Evolutionary conservation across 2,113 vertebrate species (phyloP).

Genomic region (Aphelocoma coerulescens): DNA sequence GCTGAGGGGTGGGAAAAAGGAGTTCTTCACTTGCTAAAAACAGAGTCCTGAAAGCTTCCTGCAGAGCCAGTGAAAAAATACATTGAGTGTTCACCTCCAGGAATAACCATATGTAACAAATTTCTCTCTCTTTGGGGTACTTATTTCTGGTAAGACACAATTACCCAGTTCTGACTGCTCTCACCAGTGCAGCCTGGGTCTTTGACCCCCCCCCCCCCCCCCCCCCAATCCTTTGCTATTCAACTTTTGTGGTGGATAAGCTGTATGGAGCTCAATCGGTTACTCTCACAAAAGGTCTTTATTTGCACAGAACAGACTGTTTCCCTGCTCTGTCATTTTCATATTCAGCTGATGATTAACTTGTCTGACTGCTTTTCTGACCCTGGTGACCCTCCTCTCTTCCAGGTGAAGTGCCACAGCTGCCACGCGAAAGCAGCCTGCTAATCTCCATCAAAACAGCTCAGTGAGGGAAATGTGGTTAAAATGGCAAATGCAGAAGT

Average conservation of each 20-base stretch:
- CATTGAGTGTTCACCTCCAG: background rate
- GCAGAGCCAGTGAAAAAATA: background rate
- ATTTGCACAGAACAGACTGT: background rate
- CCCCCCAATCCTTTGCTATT: background rate
- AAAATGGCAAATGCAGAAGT: conserved; percentile 20
- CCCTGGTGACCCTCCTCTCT: background rate
- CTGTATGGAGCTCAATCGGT: background rate
- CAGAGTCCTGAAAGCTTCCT: background rate
- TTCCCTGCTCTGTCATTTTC: background rate
- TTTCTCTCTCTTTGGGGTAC: background rate
- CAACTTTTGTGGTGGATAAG: background rate
- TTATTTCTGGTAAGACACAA: background rate
- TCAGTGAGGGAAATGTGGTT: background rate
- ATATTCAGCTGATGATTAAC: conserved; percentile 2
- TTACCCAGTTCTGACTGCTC: background rate
- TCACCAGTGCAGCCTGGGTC: background rate
- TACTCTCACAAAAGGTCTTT: background rate
- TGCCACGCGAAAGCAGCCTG: background rate
- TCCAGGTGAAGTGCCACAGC: background rate
- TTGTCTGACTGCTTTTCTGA: background rate
- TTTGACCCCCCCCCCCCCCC: fast-evolving
- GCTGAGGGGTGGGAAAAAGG: background rate
- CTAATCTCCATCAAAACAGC: background rate
- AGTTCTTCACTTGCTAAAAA: background rate
- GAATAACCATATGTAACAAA: background rate